phyloP scores from a whole-genome alignment of 2,888 invertebrate species.

The Acanthoscelides obtectus region DNA sequence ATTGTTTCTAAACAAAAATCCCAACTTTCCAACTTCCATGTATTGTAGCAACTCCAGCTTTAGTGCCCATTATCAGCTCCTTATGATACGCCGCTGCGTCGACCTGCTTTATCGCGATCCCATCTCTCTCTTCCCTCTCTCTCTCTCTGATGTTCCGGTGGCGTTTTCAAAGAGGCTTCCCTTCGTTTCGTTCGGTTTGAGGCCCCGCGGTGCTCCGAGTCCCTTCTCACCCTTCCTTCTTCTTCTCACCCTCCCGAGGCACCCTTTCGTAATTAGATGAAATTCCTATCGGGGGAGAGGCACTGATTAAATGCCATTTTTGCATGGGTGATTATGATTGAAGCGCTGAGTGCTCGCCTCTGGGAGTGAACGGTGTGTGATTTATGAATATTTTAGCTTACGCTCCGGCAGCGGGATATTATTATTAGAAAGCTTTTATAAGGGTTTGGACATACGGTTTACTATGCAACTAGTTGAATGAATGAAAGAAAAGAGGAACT shows the following conservation, averaged over 20 bases:
- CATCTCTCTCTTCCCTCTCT: not conserved
- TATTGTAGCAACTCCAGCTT: too few species aligned
- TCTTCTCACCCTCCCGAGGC: conserved; percentile 14
- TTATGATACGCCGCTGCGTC: not conserved
- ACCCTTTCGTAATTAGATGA: conserved; percentile 38
- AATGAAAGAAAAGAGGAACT: too few species aligned
- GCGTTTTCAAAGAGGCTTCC: not conserved
- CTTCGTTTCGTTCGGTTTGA: too few species aligned
- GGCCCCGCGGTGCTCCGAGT: not conserved
- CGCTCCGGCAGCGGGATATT: not conserved
- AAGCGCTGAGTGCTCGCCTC: conserved; percentile 13
- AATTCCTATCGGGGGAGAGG: conserved; percentile 38
- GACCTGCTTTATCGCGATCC: not conserved
- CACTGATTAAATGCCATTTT: conserved; percentile 34
- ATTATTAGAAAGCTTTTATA: too few species aligned
- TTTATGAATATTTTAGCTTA: not conserved
- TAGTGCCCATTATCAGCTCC: not conserved
- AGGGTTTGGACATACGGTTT: too few species aligned
- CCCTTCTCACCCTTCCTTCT: not conserved
- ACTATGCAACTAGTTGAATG: too few species aligned
- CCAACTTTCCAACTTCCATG: too few species aligned
- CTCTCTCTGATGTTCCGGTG: not conserved
- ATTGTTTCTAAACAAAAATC: too few species aligned
- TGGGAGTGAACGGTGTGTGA: not conserved
- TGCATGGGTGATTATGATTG: conserved; percentile 23